Conservation (phyloP, 2,888 invertebrate genomes). For the Limenitis camilla region DNA sequence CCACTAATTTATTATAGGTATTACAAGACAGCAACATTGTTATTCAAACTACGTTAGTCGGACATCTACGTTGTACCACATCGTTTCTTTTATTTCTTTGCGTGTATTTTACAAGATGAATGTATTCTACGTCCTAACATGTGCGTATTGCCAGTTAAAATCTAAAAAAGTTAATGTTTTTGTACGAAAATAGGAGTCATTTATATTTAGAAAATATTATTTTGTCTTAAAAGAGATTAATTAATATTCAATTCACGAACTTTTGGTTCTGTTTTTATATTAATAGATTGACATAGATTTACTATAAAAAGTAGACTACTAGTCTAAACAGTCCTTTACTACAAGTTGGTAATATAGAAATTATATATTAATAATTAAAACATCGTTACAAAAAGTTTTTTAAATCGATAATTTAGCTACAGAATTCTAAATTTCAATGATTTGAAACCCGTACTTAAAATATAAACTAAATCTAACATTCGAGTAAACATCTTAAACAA, state of each 20-base stretch:
- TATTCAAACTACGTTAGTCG: slow-evolving; percentile 20
- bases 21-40: slow-evolving; percentile 13
- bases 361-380: slow-evolving; percentile 38
- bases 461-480: slow-evolving; percentile 42
- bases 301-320: slow-evolving; percentile 57
- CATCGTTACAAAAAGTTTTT: slow-evolving; percentile 40
- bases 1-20: slow-evolving; percentile 23
- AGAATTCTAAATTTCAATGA: slow-evolving; percentile 55
- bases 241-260: slow-evolving; percentile 53
- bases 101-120: slow-evolving; percentile 34
- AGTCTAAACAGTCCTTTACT: slow-evolving; percentile 61
- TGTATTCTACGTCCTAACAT: slow-evolving; percentile 46
- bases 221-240: slow-evolving; percentile 47
- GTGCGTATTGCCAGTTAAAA: slow-evolving; percentile 65
- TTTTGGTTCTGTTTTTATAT: slow-evolving; percentile 53
- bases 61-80: slow-evolving; percentile 31
- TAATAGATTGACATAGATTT: slow-evolving; percentile 49
- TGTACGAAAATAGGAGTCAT: slow-evolving; percentile 71
- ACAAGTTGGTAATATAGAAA: slow-evolving; percentile 41
- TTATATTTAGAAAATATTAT: slow-evolving; percentile 67
- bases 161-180: slow-evolving; percentile 58
- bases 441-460: slow-evolving; percentile 52
- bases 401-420: slow-evolving; percentile 49
- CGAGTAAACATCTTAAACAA: slow-evolving; percentile 42
- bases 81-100: slow-evolving; percentile 30